Base-by-base conservation (phyloP, 2,888 invertebrate genomes). In the Leptarthrus brevirostris region DNA sequence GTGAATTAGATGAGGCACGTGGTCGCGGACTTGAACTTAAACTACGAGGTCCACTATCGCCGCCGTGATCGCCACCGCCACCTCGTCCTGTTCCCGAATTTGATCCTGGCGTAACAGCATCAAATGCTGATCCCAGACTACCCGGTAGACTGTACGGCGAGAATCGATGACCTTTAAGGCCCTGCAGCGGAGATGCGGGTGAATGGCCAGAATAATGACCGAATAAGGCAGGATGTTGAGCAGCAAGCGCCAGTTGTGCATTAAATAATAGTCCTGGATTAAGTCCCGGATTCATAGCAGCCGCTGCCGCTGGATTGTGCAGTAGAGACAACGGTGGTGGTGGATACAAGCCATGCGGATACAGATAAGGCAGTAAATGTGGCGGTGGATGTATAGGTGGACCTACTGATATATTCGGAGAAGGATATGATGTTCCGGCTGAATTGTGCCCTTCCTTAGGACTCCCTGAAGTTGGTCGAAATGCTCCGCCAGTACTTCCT, bases 381-480 rank as follows among this genome's bases (percentile, higher is more conserved):
- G 94, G 91, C 66, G 95, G 95, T 54, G 96, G 95, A 82, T 96
- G 96, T 56, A 96, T 92, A 54, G 96, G 96, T 47, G 96, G 96
- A 66, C 96, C 97, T 47, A 97, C 93, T 34, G 95, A 95, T 77
- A 96, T 96, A 86, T 97, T 97, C 18, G 96, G 96, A 77, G 94
- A 92, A 0, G 95, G 95, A 78, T 93, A 93, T 77, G 89, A 89
- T n/a, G 90, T 89, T 0, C 89, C 88, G 22, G 86, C 84, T 20
- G 80, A 80, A 73, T 79, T 80, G 16, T 82, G 82, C 82, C 78
- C 88, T 86, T 78, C 89, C 84, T 85, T 88, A 79, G 82, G 89
- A 81, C 88, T 87, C 76, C 84, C 85, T 3, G 87, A 86, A 74
- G 86, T 85, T 76, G 85, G 85, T 1, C 85, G 82, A 79, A 85